phyloP scores from a whole-genome alignment of 2,888 invertebrate genomes.

The Cybosia mesomella region DNA sequence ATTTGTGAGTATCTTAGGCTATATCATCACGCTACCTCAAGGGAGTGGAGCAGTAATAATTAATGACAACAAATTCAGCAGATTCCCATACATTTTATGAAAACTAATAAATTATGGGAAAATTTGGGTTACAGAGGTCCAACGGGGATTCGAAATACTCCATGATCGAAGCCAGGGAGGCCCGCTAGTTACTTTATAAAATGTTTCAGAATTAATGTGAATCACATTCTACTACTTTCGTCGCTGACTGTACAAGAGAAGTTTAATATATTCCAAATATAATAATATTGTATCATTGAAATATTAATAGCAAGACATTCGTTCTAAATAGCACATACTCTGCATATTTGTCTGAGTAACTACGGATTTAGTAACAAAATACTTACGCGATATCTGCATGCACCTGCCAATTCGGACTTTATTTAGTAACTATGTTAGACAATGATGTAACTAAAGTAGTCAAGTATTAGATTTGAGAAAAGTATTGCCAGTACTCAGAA shows the following conservation, averaged over 20 bases:
- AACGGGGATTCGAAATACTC: no score
- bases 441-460: background rate
- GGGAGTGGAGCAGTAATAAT: no score
- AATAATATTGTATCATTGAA: background rate
- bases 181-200: no score
- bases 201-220: background rate
- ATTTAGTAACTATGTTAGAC: background rate
- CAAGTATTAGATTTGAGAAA: background rate
- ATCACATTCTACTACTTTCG: background rate
- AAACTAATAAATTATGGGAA: no score
- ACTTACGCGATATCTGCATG: background rate
- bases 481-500: no score
- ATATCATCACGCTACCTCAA: no score
- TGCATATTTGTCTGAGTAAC: slow-evolving; percentile 7
- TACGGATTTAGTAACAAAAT: slow-evolving; percentile 10
- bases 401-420: slow-evolving; percentile 4
- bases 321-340: slow-evolving; percentile 6
- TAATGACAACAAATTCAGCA: no score
- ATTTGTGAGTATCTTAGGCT: no score
- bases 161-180: no score
- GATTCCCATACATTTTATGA: no score
- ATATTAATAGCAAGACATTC: slow-evolving; percentile 14
- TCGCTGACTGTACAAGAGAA: background rate
- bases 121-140: no score
- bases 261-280: background rate